Evolutionary conservation across 2,113 vertebrate species (phyloP), one percentile per base, ranked within the genome.

Genomic region (Nyctereutes procyonoides): DNA sequence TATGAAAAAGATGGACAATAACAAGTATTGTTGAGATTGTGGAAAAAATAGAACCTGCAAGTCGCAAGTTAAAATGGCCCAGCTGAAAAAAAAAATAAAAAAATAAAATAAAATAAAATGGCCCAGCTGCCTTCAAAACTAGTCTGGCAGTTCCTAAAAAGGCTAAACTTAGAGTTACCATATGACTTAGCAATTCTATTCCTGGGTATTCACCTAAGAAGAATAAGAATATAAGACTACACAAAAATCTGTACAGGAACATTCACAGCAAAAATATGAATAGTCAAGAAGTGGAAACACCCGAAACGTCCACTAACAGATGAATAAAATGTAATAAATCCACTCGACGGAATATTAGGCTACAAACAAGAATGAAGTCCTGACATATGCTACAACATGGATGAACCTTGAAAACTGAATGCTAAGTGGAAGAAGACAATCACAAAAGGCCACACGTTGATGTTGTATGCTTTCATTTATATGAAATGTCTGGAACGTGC

Each of bases 331-430:
- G 8, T 53, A 32, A 17, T 32, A 38, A 16, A 91, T 14, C 19
- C 28, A 80, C 38, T 67, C 17, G 69, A 43, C 5, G 14, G 5
- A 83, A 32, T 88, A 60, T 48, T 65, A 87, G 38, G 35, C 32
- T 86, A 93, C 28, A 83, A 96, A 95, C 20, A 95, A 77, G 35
- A 88, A 93, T 65, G 13, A 93, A 71, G 15, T 56, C 79, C 56
- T 83, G 55, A 88, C 20, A 71, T 30, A 76, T 4, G 19, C 55
- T 63, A 55, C 51, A 65, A 56, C 53, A 84, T 8, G 65, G 9
- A 35, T 32, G 79, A 85, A 88, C 32, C 73, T 60, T 65, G 63
- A 88, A 93, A 95, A 81, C n/a, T 79, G 32, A 74, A 84, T 53
- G 60, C 80, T 74, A 73, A 79, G 38, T 38, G 16, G 43, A 92